Base-by-base conservation (phyloP, 2,113 vertebrate genomes). In the Anarhynchus alexandrinus region DNA sequence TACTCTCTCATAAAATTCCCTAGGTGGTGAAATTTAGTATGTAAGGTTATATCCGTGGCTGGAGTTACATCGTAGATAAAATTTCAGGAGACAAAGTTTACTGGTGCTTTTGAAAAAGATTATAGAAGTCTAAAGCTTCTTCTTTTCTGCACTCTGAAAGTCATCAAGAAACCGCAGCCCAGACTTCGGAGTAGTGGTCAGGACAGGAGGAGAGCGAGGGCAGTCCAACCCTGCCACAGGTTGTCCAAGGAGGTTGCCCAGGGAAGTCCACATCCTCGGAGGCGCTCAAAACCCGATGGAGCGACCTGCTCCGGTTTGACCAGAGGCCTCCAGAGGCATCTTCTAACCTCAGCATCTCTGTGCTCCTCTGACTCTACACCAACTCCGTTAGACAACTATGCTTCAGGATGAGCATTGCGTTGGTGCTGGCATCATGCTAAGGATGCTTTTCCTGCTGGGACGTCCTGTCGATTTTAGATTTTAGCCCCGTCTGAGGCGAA, bases 391-490 rank as follows among this genome's bases (percentile, higher is more conserved):
- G 51, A 5, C 20, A 21, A 0, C 38, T 22, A 1, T 0, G 4
- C 36, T 18, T 57, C 26, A 8, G 30, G n/a, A 3, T 32, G 32
- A 26, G 54, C 9, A 0, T 30, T 32, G 13, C 2, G 0, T 14
- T 26, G 57, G 23, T 38, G 66, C 26, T 23, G 2, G 34, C 22
- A 32, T 72, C 12, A 0, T 3, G 22, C 29, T 19, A 7, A n/a
- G 9, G 51, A 18, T 52, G 42, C 20, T 21, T 15, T 25, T 70
- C 34, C 16, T 32, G 20, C 20, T 0, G 6, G 54, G n/a, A 55
- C 20, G 29, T 12, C 27, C 12, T 4, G 0, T 30, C 2, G 1
- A 4, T 34, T 51, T 80, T 25, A 18, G 25, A 45, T 45, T 45
- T 45, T 45, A 19, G 45, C 19, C 45, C 45, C 45, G 2, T 16